These are phyloP conservation scores for Neuroterus valhalla DNA, from an alignment of 1,140 invertebrate genomes.

Conservation along the genomic window DNA sequence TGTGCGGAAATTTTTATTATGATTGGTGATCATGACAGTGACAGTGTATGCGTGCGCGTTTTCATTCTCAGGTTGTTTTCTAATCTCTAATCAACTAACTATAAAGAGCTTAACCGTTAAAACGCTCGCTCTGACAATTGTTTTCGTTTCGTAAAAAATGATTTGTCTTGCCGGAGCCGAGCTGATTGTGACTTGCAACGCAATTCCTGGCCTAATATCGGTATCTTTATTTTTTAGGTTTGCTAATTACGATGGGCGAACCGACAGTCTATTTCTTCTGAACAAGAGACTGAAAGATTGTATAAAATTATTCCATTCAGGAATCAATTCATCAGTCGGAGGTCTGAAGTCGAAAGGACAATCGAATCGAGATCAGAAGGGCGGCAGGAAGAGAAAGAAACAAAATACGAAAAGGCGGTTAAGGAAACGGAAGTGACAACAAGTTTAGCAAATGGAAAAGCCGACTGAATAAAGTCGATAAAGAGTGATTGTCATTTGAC, in stretches of 20 bases:
- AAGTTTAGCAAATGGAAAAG: constrained; percentile 60
- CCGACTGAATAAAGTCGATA: constrained; percentile 65
- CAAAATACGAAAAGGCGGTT: constrained; percentile 37
- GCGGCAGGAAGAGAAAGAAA: constrained; percentile 43
- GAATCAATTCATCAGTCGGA: background rate
- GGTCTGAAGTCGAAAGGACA: background rate
- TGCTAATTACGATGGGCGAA: constrained; percentile 34
- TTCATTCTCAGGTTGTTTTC: constrained; percentile 49
- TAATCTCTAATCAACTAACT: constrained; percentile 73
- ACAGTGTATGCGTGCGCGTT: constrained; percentile 33
- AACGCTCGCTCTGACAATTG: constrained; percentile 73
- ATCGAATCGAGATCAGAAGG: constrained; percentile 37
- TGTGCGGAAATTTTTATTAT: constrained; percentile 41
- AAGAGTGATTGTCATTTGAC: constrained; percentile 73
- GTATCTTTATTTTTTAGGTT: constrained; percentile 40
- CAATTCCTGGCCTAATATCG: constrained; percentile 75
- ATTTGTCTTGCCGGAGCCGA: constrained; percentile 71
- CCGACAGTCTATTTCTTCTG: constrained; percentile 39
- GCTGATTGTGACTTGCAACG: constrained; percentile 76
- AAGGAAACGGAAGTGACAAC: constrained; percentile 37
- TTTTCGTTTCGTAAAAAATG: constrained; percentile 56
- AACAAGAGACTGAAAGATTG: background rate
- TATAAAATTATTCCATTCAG: no score
- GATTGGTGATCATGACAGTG: constrained; percentile 25
- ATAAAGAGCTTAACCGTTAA: constrained; percentile 71